Percentiles rank a stretch among this genome's conserved stretches.
phyloP scores from a whole-genome alignment of 1,140 invertebrate genomes.

The Calliphora vicina region DNA sequence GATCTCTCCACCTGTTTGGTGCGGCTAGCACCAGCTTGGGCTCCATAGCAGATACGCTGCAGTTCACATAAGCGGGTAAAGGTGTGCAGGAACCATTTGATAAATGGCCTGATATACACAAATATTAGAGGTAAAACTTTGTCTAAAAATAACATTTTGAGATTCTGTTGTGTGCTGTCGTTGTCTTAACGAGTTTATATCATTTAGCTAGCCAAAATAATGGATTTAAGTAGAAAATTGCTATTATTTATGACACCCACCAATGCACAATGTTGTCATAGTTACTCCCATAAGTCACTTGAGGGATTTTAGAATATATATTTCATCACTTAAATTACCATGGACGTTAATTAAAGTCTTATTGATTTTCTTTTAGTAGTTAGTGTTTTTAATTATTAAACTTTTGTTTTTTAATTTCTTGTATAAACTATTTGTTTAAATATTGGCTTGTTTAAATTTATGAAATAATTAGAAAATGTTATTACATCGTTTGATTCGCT shows the following conservation, averaged over 20 bases:
- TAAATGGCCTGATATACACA: conserved; percentile 75
- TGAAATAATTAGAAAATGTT: no score
- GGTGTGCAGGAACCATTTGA: conserved; percentile 88
- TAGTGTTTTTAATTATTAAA: neutral
- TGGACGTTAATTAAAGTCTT: neutral
- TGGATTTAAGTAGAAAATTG: neutral
- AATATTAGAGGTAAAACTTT: conserved; percentile 63
- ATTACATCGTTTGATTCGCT: no score
- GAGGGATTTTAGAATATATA: neutral
- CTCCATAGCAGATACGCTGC: conserved; percentile 90
- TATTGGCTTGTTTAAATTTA: no score
- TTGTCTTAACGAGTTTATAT: neutral
- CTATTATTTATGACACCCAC: neutral
- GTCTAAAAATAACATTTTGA: conserved; percentile 52
- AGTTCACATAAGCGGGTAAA: conserved; percentile 89
- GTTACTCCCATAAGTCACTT: neutral
- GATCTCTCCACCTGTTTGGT: conserved; percentile 78
- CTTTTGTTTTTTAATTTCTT: no score
- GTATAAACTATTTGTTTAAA: no score
- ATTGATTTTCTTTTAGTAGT: neutral
- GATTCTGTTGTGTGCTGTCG: neutral
- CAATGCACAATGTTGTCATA: neutral
- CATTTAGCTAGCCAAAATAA: no score
- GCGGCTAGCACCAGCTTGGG: conserved; percentile 74
- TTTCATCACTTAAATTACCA: neutral